Evolutionary conservation across 2,113 vertebrate species (phyloP), one percentile per base, ranked within the genome.

Genomic region (Plectropomus leopardus): DNA sequence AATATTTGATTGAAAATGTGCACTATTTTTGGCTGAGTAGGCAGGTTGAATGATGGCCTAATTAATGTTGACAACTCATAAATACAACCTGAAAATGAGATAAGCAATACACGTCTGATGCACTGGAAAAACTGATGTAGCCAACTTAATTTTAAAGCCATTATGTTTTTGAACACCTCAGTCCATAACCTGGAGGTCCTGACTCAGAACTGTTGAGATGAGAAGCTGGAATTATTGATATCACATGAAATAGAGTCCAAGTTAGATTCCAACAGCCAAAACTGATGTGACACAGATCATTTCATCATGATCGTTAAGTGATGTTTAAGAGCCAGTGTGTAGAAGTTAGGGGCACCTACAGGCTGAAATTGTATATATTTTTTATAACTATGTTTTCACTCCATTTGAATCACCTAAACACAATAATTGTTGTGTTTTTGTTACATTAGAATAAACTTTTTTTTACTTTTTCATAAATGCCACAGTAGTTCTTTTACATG

Each of bases 71-170:
- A 72, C 54, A 67, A 23, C 5, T 50, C 16, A n/a, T 32, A 47
- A 30, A 74, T 54, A 72, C 59, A 32, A 65, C 47, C 55, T 81
- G 42, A 64, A 76, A 72, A 83, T 57, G 68, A 69, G 51, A 64
- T 28, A 40, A 72, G 40, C 53, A 57, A 71, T 47, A 28, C 63
- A 63, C 51, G 55, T 77, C 50, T 61, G 70, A 61, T 74, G 36
- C 16, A 26, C 26, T 50, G 32, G 15, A 61, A 44, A 47, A 19
- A 40, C n/a, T 32, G 7, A 58, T 51, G 23, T 24, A 70, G 24
- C 34, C 40, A 65, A 28, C 57, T 32, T 66, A 24, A 70, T 59
- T 50, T 50, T 51, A 40, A 26, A 47, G 42, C 30, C 34, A 42
- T 54, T 79, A 32, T 76, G 59, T 42, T 23, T 80, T 73, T 63